These are phyloP conservation scores for Eretmocerus hayati DNA, from an alignment of 2,888 invertebrate genomes.

Conservation along the genomic window DNA sequence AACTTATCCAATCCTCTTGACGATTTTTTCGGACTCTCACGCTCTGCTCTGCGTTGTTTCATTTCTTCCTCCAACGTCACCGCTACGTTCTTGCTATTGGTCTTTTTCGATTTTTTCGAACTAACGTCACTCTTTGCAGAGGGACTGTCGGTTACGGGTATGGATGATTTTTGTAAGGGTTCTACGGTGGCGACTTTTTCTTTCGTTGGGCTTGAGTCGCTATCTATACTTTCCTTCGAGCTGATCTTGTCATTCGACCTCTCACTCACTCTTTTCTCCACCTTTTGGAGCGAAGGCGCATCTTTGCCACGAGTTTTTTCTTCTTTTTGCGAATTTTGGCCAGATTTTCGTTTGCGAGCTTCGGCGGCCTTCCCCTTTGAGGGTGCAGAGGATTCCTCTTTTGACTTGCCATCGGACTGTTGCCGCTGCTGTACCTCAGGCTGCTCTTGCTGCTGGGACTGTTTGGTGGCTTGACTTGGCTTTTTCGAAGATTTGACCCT, in stretches of 20 bases:
- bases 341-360: slow-evolving; percentile 44
- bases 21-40: slow-evolving; percentile 54
- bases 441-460: slow-evolving; percentile 34
- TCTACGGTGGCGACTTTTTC: slow-evolving; percentile 18
- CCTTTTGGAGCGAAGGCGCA: slow-evolving; percentile 39
- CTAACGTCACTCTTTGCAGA: slow-evolving; percentile 20
- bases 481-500: slow-evolving; percentile 43
- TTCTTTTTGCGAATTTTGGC: slow-evolving; percentile 36
- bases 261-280: slow-evolving; percentile 39
- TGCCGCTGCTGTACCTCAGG: slow-evolving; percentile 23
- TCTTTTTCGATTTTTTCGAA: slow-evolving; percentile 17
- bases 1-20: slow-evolving; percentile 55
- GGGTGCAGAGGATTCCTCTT: slow-evolving; percentile 39
- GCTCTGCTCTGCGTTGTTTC: slow-evolving; percentile 45
- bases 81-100: slow-evolving; percentile 8
- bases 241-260: slow-evolving; percentile 13
- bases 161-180: slow-evolving; percentile 10
- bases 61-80: slow-evolving; percentile 40
- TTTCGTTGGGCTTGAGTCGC: slow-evolving; percentile 4
- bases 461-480: slow-evolving; percentile 31
- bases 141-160: slow-evolving; percentile 4
- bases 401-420: slow-evolving; percentile 47
- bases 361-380: slow-evolving; percentile 32
- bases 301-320: slow-evolving; percentile 40
- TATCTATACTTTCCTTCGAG: slow-evolving; percentile 5